Conservation (phyloP, 1,140 invertebrate genomes). For the Telenomus remus region DNA sequence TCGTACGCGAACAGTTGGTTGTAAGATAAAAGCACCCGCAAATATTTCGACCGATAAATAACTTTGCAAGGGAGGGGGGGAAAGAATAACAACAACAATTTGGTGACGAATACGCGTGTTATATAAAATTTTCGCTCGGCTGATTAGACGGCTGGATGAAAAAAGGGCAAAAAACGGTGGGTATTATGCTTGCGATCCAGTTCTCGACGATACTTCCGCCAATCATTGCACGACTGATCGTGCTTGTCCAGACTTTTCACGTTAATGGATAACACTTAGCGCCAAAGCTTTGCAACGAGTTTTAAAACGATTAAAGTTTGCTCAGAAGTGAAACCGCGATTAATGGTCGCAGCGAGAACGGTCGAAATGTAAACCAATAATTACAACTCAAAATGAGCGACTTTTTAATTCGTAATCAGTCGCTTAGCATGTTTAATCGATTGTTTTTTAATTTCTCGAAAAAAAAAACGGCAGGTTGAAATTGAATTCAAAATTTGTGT, state of each 20-base stretch:
- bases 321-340: conserved; percentile 58
- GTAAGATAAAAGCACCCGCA: conserved; percentile 13
- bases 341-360: conserved; percentile 50
- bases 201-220: conserved; percentile 51
- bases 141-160: conserved; percentile 53
- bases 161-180: conserved; percentile 30
- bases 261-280: conserved; percentile 57
- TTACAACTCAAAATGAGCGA: conserved; percentile 43
- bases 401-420: conserved; percentile 23
- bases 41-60: conserved; percentile 25
- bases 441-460: not conserved
- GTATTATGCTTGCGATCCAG: conserved; percentile 43
- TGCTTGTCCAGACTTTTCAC: conserved; percentile 55
- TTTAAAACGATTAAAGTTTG: conserved; percentile 51
- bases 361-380: conserved; percentile 43
- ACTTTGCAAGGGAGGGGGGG: too few species aligned
- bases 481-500: too few species aligned
- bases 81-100: too few species aligned
- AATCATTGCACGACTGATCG: conserved; percentile 43
- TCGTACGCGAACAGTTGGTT: conserved; percentile 8
- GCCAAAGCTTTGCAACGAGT: conserved; percentile 43
- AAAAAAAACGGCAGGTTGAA: too few species aligned
- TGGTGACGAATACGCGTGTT: conserved; percentile 4
- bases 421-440: not conserved
- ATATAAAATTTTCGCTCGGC: conserved; percentile 44